phyloP scores from a whole-genome alignment of 2,888 invertebrate species.

The Papilio demoleus region DNA sequence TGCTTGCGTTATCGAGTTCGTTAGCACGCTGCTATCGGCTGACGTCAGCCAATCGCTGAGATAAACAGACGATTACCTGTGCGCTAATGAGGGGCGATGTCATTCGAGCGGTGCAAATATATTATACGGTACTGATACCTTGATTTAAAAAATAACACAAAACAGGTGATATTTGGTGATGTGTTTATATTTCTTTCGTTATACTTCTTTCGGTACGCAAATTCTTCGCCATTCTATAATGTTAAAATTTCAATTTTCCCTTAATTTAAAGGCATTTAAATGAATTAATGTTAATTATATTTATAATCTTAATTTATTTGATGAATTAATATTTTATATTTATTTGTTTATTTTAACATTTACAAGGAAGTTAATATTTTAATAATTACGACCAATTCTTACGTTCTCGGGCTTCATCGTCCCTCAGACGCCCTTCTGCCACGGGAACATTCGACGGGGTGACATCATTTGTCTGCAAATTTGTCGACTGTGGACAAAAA shows the following conservation, averaged over 20 bases:
- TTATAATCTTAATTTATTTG: too few relatives aligned
- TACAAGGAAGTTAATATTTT: background rate
- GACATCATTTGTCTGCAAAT: constrained; percentile 14
- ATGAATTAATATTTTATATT: too few relatives aligned
- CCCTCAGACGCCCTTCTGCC: constrained; percentile 19
- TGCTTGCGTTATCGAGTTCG: constrained; percentile 37
- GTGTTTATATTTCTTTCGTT: background rate
- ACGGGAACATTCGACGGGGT: constrained; percentile 1
- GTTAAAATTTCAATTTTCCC: too few relatives aligned
- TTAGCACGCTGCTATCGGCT: constrained; percentile 33
- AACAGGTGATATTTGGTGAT: background rate
- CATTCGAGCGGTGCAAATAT: constrained; percentile 16
- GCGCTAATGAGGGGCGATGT: constrained; percentile 28
- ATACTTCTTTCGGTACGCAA: too few relatives aligned
- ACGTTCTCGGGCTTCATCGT: background rate
- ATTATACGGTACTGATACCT: background rate
- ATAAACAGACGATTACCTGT: constrained; percentile 38
- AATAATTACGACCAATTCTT: background rate
- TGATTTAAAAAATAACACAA: background rate
- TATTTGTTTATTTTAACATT: too few relatives aligned
- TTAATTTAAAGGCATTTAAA: too few relatives aligned
- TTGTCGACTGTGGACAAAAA: constrained; percentile 16
- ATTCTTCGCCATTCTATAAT: too few relatives aligned
- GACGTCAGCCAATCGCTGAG: constrained; percentile 39
- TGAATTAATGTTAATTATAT: too few relatives aligned